phyloP scores from a whole-genome alignment of 2,888 invertebrate genomes.

The Drosophila recens region DNA sequence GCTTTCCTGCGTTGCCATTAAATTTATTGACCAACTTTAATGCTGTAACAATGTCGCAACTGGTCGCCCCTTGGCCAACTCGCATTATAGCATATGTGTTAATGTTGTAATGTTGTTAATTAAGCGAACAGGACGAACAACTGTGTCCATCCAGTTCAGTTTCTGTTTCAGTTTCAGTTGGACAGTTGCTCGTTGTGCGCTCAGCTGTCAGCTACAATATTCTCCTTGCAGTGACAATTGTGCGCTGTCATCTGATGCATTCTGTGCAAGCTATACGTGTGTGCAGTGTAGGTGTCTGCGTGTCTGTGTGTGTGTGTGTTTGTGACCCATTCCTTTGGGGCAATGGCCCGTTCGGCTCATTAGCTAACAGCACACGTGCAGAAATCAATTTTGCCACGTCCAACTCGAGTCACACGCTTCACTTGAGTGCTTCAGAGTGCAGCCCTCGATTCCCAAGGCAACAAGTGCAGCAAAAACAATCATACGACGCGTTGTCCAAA shows the following conservation, averaged over 20 bases:
- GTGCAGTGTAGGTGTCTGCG: conserved; percentile 6
- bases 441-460: conserved; percentile 27
- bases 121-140: conserved; percentile 50
- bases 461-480: conserved; percentile 61
- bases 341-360: conserved; percentile 57
- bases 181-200: conserved; percentile 6
- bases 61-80: conserved; percentile 2
- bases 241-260: conserved; percentile 28
- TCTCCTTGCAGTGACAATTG: conserved; percentile 41
- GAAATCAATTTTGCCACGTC: conserved; percentile 73
- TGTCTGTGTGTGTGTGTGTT: conserved; percentile 6
- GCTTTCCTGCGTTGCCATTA: conserved; percentile 28
- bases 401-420: conserved; percentile 31
- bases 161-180: neutral
- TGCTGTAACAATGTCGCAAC: conserved; percentile 15
- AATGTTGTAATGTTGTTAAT: conserved; percentile 69
- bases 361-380: conserved; percentile 76
- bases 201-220: conserved; percentile 32
- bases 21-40: conserved; percentile 56
- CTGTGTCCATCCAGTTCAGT: conserved; percentile 25
- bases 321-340: conserved; percentile 20
- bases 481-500: conserved; percentile 70
- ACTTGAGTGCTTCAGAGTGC: conserved; percentile 35
- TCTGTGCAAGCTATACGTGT: conserved; percentile 13
- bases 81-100: conserved; percentile 40